Conservation (phyloP, 2,797 vertebrate species). For the Aeoliscus strigatus region DNA sequence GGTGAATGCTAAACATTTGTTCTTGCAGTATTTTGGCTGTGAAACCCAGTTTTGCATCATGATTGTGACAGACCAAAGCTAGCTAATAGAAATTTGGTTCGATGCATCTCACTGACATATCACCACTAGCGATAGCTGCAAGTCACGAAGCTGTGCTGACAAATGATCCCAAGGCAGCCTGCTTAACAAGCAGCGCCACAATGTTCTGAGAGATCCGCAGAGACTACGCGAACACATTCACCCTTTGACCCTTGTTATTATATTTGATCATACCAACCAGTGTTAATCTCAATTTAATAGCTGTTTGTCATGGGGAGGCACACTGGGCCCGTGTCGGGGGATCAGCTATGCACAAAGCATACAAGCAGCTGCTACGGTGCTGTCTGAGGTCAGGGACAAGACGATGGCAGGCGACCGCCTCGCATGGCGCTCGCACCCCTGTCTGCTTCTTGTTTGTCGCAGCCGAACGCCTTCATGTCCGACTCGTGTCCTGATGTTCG, state of each 20-base stretch:
- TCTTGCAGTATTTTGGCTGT: slow-evolving; percentile 1
- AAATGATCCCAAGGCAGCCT: slow-evolving; percentile 34
- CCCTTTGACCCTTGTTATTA: slow-evolving; percentile 59
- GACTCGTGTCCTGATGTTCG: slow-evolving; percentile 6
- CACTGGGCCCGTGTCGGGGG: slow-evolving; percentile 36
- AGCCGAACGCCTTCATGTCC: slow-evolving; percentile 22
- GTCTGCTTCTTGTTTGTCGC: slow-evolving; percentile 20
- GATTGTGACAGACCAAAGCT: no score
- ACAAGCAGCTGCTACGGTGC: slow-evolving; percentile 25
- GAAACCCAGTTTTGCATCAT: slow-evolving; percentile 1
- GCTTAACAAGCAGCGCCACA: slow-evolving; percentile 35
- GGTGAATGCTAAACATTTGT: slow-evolving; percentile 7
- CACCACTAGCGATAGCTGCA: slow-evolving; percentile 11
- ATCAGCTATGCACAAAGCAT: slow-evolving; percentile 24
- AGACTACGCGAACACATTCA: slow-evolving; percentile 55
- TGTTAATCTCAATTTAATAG: slow-evolving; percentile 66
- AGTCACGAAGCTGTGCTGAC: slow-evolving; percentile 13
- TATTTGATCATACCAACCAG: slow-evolving; percentile 59
- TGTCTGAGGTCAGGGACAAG: slow-evolving; percentile 29
- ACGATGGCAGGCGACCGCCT: slow-evolving; percentile 16
- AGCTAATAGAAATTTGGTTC: no score
- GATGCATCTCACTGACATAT: slow-evolving; percentile 5
- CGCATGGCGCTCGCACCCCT: slow-evolving; percentile 32
- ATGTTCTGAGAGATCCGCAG: slow-evolving; percentile 46
- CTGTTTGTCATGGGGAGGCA: slow-evolving; percentile 59